Evolutionary conservation across 2,113 vertebrate species (phyloP), one percentile per base, ranked within the genome.

Genomic region (Camelus bactrianus): DNA sequence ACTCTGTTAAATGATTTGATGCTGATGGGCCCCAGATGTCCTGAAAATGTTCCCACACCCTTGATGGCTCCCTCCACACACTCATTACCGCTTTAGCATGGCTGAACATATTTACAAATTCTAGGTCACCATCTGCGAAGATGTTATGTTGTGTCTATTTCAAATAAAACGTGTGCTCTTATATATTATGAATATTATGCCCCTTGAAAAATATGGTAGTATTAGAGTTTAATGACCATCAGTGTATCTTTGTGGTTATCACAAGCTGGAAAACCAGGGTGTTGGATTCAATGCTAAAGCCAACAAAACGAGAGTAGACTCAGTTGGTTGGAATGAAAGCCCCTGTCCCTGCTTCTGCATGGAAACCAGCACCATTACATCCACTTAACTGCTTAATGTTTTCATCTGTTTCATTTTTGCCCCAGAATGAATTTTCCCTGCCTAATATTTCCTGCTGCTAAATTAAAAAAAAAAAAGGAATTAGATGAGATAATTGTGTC

Each of bases 111-210:
- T 95, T 95, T 86, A 79, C 91, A 80, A 86, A 97, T 97, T 97
- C 95, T 97, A 97, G 97, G 97, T 97, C 97, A 97, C 97, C 96
- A 97, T 97, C 97, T 97, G 97, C 85, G 96, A 96, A 82, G 72
- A 97, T 87, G 90, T 64, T 60, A 65, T 79, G 46, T 32, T 94
- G 77, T 94, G 38, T 82, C 38, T 58, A 30, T 92, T 89, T 82
- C 82, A 96, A 82, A 88, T 89, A 91, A 96, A 96, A 94, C 89
- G 30, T 77, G 6, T 73, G 15, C 76, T 62, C 75, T 67, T 89
- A 76, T 30, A 87, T 85, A 65, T 77, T 89, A 75, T 58, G 38
- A 65, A 91, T 54, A 54, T 16, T 28, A 95, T 80, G 35, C 13
- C 16, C 35, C 82, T 94, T 82, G 70, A 81, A 81, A 77, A 73